phyloP scores from a whole-genome alignment of 2,113 vertebrate genomes.

The Hippopotamus amphibius region DNA sequence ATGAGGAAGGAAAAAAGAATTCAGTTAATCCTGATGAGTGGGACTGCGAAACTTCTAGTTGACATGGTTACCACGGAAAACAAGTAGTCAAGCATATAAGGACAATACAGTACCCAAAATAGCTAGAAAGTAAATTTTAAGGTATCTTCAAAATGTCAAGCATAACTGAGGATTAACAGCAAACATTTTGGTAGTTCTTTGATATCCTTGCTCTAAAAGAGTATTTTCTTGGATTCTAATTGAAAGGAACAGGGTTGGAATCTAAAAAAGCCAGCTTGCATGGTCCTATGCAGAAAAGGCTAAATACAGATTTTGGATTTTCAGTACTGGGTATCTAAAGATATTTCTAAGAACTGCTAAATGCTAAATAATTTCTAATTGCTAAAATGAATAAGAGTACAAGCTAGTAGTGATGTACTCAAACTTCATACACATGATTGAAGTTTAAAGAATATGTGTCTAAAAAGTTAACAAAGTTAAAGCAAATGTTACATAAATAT shows the following conservation, averaged over 20 bases:
- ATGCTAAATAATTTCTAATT: background rate
- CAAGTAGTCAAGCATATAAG: background rate
- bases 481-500: background rate
- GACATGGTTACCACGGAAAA: background rate
- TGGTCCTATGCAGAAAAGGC: background rate
- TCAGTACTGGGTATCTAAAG: background rate
- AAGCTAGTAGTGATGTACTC: background rate
- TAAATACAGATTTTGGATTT: background rate
- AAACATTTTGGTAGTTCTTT: background rate
- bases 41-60: background rate
- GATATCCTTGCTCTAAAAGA: background rate
- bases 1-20: background rate
- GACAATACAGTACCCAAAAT: background rate
- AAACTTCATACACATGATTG: background rate
- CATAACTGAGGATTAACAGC: background rate
- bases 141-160: background rate
- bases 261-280: background rate
- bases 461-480: constrained; percentile 35
- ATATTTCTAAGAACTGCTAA: background rate
- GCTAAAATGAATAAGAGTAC: constrained; percentile 1
- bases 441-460: background rate
- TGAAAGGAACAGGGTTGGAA: background rate
- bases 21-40: background rate
- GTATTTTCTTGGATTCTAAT: background rate
- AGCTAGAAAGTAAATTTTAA: background rate